Evolutionary conservation across 1,140 invertebrate species (phyloP).

Genomic region (Rhopalosiphum maidis): DNA sequence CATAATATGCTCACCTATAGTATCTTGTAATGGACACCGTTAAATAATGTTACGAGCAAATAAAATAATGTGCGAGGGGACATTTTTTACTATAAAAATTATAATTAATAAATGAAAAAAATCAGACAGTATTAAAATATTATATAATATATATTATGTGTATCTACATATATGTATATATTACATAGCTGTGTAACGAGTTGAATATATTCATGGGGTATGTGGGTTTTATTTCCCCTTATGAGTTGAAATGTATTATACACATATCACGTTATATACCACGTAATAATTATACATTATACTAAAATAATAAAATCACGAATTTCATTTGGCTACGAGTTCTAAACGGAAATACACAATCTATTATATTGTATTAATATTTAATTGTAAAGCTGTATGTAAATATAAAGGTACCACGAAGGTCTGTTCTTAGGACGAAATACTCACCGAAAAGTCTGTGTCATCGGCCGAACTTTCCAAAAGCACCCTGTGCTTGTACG

Average conservation of each 20-base stretch:
- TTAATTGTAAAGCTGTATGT: too few relatives aligned
- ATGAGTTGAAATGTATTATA: too few relatives aligned
- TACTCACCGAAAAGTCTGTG: background rate
- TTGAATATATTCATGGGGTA: too few relatives aligned
- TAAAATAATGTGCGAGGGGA: background rate
- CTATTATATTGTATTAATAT: too few relatives aligned
- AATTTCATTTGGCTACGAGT: background rate
- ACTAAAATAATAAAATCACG: background rate
- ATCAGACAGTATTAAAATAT: background rate
- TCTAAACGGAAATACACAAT: too few relatives aligned
- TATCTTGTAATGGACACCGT: background rate
- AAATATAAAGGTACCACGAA: too few relatives aligned
- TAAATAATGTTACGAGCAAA: background rate
- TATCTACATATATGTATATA: too few relatives aligned
- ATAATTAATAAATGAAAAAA: conserved; percentile 7
- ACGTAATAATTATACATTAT: background rate
- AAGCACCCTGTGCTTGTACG: conserved; percentile 27
- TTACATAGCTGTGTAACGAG: too few relatives aligned
- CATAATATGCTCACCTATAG: background rate
- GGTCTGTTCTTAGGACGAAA: too few relatives aligned
- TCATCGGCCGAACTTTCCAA: background rate
- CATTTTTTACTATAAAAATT: background rate
- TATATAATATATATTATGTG: background rate
- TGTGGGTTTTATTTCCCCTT: too few relatives aligned
- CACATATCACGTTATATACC: too few relatives aligned